Evolutionary conservation across 2,888 invertebrate species (phyloP).

Genomic region (Imbricaverruca yamaguchii): DNA sequence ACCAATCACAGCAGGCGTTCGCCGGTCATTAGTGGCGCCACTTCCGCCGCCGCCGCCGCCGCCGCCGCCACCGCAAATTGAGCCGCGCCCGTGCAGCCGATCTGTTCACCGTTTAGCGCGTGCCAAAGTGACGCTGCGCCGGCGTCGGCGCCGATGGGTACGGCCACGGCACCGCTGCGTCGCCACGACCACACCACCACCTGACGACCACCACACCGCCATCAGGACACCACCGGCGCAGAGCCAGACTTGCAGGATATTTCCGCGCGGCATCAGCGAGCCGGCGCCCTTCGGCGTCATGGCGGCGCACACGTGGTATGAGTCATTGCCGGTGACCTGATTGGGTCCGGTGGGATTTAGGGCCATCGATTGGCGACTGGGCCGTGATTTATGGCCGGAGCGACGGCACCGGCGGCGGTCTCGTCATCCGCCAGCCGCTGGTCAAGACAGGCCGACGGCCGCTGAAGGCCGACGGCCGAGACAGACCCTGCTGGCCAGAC

Average conservation of each 20-base stretch:
- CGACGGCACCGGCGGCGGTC: not conserved
- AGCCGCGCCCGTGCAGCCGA: not conserved
- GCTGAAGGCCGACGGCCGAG: too few species aligned
- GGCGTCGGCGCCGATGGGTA: too few species aligned
- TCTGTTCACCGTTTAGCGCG: not conserved
- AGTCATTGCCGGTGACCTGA: not conserved
- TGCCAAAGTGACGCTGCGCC: not conserved
- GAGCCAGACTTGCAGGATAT: too few species aligned
- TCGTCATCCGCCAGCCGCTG: not conserved
- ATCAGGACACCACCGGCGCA: too few species aligned
- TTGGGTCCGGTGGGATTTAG: not conserved
- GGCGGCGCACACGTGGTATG: not conserved
- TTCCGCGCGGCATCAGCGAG: too few species aligned
- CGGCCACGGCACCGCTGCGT: too few species aligned
- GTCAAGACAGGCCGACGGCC: too few species aligned
- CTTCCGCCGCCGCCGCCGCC: not conserved
- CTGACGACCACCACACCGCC: too few species aligned
- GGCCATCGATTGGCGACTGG: not conserved
- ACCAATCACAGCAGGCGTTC: not conserved
- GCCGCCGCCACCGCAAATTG: not conserved
- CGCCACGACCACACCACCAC: too few species aligned
- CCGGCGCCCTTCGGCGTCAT: too few species aligned
- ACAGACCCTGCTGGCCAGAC: too few species aligned
- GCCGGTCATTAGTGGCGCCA: not conserved
- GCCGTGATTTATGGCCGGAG: not conserved